A percentile compares a stretch with the other conserved stretches of the same genome.
Conservation (phyloP, 2,113 vertebrate genomes). For the Morone saxatilis region DNA sequence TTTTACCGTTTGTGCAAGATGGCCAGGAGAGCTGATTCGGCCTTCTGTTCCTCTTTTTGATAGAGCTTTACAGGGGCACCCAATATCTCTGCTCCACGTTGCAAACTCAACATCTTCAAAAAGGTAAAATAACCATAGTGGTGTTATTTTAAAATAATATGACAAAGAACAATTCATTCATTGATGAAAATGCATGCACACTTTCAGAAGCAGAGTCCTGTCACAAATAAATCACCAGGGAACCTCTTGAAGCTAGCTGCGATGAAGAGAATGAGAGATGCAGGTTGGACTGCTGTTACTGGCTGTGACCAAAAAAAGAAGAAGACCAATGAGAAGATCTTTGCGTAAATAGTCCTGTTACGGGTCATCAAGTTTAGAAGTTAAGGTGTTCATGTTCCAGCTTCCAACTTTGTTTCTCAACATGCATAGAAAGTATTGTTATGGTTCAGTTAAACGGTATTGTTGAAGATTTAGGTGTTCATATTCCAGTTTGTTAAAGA, state of each 20-base stretch:
- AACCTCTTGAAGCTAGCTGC: slow-evolving; percentile 84
- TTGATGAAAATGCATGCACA: not conserved
- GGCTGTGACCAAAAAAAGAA: slow-evolving; percentile 89
- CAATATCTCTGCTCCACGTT: not conserved
- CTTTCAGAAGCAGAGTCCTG: slow-evolving; percentile 72
- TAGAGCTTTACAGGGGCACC: slow-evolving; percentile 56
- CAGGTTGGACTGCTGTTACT: slow-evolving; percentile 89
- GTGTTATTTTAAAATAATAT: not conserved
- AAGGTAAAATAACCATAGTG: slow-evolving; percentile 60
- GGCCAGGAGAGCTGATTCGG: not conserved
- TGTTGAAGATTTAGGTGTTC: slow-evolving; percentile 4
- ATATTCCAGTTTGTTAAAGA: not conserved
- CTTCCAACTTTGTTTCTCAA: not conserved
- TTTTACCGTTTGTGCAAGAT: not conserved
- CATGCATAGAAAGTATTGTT: not conserved
- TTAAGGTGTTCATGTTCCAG: slow-evolving; percentile 5
- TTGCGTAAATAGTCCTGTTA: slow-evolving; percentile 69
- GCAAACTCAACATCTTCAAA: slow-evolving; percentile 31
- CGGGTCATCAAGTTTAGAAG: not conserved
- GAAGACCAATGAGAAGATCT: slow-evolving; percentile 86
- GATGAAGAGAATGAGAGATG: slow-evolving; percentile 88
- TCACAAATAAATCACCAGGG: slow-evolving; percentile 82
- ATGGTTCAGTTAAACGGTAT: not conserved
- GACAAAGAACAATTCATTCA: not conserved
- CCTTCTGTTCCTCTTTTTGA: slow-evolving; percentile 40